Percentiles rank a stretch among this genome's conserved stretches.
Evolutionary conservation across 2,113 vertebrate species (phyloP).

Genomic region (Protobothrops flavoviridis): DNA sequence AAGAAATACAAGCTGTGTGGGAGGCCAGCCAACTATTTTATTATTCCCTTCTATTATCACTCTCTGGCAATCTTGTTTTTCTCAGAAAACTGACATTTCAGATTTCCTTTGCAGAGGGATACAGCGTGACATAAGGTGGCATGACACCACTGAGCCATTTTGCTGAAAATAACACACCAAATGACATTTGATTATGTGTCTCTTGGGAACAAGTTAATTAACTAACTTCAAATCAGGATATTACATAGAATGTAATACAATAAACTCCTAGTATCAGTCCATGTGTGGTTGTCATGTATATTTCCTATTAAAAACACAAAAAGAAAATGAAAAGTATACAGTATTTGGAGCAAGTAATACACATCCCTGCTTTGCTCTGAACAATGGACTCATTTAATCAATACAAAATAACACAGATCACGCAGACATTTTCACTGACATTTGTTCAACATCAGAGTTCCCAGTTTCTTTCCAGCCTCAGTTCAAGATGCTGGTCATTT

Average conservation of each 20-base stretch:
- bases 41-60: not conserved
- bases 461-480: not conserved
- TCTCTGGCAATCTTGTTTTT: not conserved
- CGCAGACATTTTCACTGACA: not conserved
- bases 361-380: not conserved
- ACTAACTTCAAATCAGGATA: not conserved
- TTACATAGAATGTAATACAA: not conserved
- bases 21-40: not conserved
- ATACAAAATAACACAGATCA: not conserved
- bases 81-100: constrained; percentile 3
- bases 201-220: not conserved
- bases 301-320: not conserved
- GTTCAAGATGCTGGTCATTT: not conserved
- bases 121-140: not conserved
- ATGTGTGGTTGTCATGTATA: not conserved
- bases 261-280: not conserved
- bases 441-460: not conserved
- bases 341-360: not conserved
- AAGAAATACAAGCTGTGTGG: no score
- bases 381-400: not conserved
- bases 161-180: not conserved
- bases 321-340: not conserved
- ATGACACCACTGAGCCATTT: not conserved
- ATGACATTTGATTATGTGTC: not conserved
- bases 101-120: not conserved